Conservation (phyloP, 2,113 vertebrate species). For the Oreotrochilus melanogaster region DNA sequence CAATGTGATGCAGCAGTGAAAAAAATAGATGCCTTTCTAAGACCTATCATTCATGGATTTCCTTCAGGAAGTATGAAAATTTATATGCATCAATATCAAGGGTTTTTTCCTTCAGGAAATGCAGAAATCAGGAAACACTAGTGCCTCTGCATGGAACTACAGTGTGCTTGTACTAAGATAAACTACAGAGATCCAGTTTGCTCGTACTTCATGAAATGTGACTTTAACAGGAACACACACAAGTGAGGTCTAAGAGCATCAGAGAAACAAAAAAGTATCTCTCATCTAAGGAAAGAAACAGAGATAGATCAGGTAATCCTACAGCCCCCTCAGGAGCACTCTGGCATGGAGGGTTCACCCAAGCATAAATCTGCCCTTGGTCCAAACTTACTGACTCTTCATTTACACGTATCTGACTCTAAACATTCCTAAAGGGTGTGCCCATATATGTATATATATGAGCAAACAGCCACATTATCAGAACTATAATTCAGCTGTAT, state of each 20-base stretch:
- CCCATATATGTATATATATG: not conserved
- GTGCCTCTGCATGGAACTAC: not conserved
- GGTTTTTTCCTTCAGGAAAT: not conserved
- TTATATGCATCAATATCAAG: not conserved
- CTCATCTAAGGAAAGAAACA: not conserved
- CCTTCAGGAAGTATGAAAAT: not conserved
- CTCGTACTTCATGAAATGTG: not conserved
- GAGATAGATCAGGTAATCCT: not conserved
- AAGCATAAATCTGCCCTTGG: not conserved
- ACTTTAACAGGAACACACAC: not conserved
- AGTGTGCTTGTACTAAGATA: not conserved
- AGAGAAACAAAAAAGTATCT: not conserved
- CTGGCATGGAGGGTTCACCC: not conserved
- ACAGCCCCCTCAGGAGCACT: not conserved
- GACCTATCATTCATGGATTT: not conserved
- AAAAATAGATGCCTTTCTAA: not conserved
- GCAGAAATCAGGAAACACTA: not conserved
- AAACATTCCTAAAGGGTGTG: not conserved
- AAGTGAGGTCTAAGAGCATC: not conserved
- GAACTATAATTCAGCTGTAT: not conserved
- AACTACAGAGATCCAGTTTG: not conserved
- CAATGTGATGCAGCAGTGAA: not conserved
- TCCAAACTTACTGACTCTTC: not conserved
- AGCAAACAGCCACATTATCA: not conserved
- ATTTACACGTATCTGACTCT: not conserved